Percentiles rank a stretch among this genome's conserved stretches.
phyloP scores from a whole-genome alignment of 2,888 invertebrate genomes.

The Lordiphosa fenestrarum region DNA sequence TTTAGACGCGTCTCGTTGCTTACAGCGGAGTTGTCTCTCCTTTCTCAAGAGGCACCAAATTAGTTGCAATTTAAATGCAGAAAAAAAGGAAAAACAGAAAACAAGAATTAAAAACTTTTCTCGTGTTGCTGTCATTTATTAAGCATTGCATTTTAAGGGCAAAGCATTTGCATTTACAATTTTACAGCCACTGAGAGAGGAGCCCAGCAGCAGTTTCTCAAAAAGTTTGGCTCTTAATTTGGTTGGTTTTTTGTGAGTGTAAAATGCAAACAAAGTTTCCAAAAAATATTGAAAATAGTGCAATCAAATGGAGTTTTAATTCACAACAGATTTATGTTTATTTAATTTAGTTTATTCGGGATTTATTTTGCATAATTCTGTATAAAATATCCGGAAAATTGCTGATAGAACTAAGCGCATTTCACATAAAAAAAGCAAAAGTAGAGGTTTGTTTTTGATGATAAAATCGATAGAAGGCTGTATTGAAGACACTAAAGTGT shows the following conservation, averaged over 20 bases:
- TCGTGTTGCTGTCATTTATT: constrained; percentile 31
- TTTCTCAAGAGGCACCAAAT: constrained; percentile 54
- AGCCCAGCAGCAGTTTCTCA: not conserved
- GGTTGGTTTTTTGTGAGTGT: not conserved
- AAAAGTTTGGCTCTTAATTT: not conserved
- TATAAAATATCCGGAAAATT: too few relatives aligned
- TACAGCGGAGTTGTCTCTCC: constrained; percentile 3
- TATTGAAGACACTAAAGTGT: too few relatives aligned
- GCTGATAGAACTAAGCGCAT: too few relatives aligned
- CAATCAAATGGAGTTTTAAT: not conserved
- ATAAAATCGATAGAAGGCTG: too few relatives aligned
- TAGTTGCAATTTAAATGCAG: constrained; percentile 74
- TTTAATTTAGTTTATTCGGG: too few relatives aligned
- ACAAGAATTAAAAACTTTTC: constrained; percentile 30
- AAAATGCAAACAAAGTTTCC: too few relatives aligned
- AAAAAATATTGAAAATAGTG: too few relatives aligned
- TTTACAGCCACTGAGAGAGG: constrained; percentile 4
- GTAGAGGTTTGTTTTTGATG: too few relatives aligned
- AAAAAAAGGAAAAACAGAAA: constrained; percentile 29
- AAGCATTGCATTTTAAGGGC: constrained; percentile 33
- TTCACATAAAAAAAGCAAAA: too few relatives aligned
- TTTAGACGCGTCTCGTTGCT: constrained; percentile 34
- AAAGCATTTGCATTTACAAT: constrained; percentile 10
- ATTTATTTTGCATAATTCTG: too few relatives aligned
- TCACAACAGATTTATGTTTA: too few relatives aligned